phyloP scores from a whole-genome alignment of 2,888 invertebrate genomes.

The Brachyptera risi region DNA sequence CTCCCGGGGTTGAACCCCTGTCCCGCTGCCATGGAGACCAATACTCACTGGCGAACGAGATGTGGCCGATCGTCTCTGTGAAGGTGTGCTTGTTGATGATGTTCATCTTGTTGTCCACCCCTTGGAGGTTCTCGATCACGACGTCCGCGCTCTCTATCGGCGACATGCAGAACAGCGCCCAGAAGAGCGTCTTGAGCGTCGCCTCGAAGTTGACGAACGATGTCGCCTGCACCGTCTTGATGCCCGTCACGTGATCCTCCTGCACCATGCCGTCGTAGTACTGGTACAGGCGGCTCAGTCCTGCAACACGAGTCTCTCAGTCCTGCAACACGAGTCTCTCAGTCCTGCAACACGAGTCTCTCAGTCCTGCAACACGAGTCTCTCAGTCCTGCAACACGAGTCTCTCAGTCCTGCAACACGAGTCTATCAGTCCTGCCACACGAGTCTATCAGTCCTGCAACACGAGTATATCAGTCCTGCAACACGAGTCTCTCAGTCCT shows the following conservation, averaged over 20 bases:
- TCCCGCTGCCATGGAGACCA: too few relatives aligned
- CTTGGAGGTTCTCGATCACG: slow-evolving; percentile 56
- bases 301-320: too few relatives aligned
- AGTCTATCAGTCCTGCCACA: too few relatives aligned
- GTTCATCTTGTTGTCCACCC: slow-evolving; percentile 44
- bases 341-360: too few relatives aligned
- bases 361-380: too few relatives aligned
- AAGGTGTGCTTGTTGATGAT: slow-evolving; percentile 55
- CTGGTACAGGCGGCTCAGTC: slow-evolving; percentile 58
- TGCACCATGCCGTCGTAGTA: slow-evolving; percentile 63
- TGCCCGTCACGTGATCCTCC: slow-evolving; percentile 52
- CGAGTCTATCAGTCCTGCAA: too few relatives aligned
- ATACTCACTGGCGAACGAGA: slow-evolving; percentile 54
- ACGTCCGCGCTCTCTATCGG: slow-evolving; percentile 61
- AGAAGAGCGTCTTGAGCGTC: slow-evolving; percentile 62
- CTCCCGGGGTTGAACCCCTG: too few relatives aligned
- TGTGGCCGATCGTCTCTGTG: slow-evolving; percentile 64
- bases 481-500: too few relatives aligned
- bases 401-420: too few relatives aligned
- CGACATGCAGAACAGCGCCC: slow-evolving; percentile 66
- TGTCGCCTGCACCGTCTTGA: slow-evolving; percentile 54
- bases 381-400: too few relatives aligned
- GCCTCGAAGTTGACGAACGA: slow-evolving; percentile 57
- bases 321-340: too few relatives aligned
- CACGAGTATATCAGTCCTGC: too few relatives aligned